Evolutionary conservation across 2,888 invertebrate genomes (phyloP).

Genomic region (Polietes domitor): DNA sequence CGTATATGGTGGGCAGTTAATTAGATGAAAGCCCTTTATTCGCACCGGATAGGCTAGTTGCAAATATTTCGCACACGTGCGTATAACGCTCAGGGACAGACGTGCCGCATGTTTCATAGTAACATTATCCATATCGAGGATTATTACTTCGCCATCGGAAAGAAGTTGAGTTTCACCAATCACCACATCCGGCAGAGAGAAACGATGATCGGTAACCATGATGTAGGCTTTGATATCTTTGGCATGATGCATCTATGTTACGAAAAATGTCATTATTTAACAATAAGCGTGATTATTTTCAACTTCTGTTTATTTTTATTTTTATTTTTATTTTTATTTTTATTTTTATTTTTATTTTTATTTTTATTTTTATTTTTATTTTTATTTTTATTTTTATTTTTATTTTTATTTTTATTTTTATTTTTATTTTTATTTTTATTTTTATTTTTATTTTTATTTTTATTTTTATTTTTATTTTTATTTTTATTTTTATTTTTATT

Average conservation of each 20-base stretch:
- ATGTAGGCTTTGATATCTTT: slow-evolving; percentile 86
- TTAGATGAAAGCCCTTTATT: slow-evolving; percentile 81
- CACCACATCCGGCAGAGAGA: slow-evolving; percentile 69
- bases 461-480: too few species aligned
- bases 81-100: slow-evolving; percentile 72
- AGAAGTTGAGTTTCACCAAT: slow-evolving; percentile 43
- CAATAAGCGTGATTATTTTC: too few species aligned
- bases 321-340: too few species aligned
- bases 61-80: slow-evolving; percentile 73
- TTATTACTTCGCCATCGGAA: slow-evolving; percentile 84
- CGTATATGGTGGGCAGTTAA: slow-evolving; percentile 84
- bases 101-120: slow-evolving; percentile 85
- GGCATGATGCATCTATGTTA: slow-evolving; percentile 84
- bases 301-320: too few species aligned
- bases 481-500: too few species aligned
- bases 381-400: too few species aligned
- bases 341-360: too few species aligned
- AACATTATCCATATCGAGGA: slow-evolving; percentile 86
- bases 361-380: too few species aligned
- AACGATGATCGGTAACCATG: slow-evolving; percentile 86
- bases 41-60: slow-evolving; percentile 75
- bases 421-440: too few species aligned
- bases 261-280: too few species aligned
- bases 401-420: too few species aligned
- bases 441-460: too few species aligned